Conservation (phyloP, 2,888 invertebrate species). For the Slavum lentiscoides region DNA sequence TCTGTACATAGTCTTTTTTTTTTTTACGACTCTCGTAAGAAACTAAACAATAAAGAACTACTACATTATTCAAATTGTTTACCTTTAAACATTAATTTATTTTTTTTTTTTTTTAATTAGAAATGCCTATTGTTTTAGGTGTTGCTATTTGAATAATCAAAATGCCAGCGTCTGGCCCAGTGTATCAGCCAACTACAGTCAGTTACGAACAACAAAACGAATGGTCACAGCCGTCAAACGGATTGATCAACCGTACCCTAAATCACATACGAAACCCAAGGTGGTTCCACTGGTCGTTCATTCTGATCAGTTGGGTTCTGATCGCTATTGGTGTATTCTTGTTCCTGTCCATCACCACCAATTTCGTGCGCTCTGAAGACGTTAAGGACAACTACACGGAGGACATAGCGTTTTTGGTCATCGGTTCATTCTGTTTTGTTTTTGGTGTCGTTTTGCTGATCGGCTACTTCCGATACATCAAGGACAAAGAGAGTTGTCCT, state of each 20-base stretch:
- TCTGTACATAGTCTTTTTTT: neutral
- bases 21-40: neutral
- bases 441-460: constrained; percentile 50
- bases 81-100: neutral
- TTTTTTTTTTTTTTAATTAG: neutral
- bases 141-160: constrained; percentile 3
- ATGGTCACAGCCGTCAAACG: constrained; percentile 57
- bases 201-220: constrained; percentile 67
- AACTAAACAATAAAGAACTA: neutral
- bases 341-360: constrained; percentile 31
- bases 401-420: constrained; percentile 55
- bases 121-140: neutral
- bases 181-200: constrained; percentile 78
- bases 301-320: constrained; percentile 46
- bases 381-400: constrained; percentile 37
- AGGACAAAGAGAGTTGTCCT: constrained; percentile 58
- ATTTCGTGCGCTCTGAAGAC: constrained; percentile 18
- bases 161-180: constrained; percentile 72
- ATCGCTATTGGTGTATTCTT: constrained; percentile 42
- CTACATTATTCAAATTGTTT: neutral
- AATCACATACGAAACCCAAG: constrained; percentile 46
- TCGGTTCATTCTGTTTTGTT: constrained; percentile 50
- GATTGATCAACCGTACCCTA: constrained; percentile 43
- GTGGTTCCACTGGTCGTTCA: constrained; percentile 53
- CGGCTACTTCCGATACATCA: constrained; percentile 55